phyloP scores from a whole-genome alignment of 2,113 vertebrate species.

The Alligator mississippiensis region DNA sequence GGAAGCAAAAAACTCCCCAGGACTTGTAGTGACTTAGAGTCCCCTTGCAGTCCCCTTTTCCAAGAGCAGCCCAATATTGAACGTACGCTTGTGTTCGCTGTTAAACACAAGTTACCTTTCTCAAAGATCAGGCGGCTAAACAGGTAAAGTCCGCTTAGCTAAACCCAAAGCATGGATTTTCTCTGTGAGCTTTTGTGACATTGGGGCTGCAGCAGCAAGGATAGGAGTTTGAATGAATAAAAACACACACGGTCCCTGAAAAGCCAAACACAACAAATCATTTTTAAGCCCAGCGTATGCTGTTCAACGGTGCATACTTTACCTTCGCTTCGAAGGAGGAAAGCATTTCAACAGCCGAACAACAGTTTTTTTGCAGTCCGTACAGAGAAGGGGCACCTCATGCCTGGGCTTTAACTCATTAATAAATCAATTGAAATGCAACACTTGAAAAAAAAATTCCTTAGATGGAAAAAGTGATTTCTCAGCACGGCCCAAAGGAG shows the following conservation, averaged over 20 bases:
- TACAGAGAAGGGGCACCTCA: slow-evolving; percentile 24
- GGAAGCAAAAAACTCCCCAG: background rate
- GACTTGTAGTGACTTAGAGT: background rate
- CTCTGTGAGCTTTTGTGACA: background rate
- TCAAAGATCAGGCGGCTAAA: background rate
- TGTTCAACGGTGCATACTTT: slow-evolving; percentile 38
- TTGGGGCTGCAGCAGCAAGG: background rate
- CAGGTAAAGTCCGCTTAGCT: background rate
- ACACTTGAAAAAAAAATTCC: slow-evolving; percentile 45
- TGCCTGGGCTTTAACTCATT: slow-evolving; percentile 19
- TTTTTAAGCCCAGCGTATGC: rapidly evolving
- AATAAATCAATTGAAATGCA: slow-evolving; percentile 53
- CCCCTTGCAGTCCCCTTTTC: background rate
- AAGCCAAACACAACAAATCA: slow-evolving; percentile 61
- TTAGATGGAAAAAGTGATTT: slow-evolving; percentile 65
- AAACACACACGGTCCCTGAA: background rate
- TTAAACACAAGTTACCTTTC: background rate
- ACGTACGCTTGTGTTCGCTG: rapidly evolving
- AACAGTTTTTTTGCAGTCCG: slow-evolving; percentile 17
- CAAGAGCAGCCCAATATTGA: background rate
- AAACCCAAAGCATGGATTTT: background rate
- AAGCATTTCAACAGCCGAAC: slow-evolving; percentile 44
- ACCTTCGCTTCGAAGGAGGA: slow-evolving; percentile 6
- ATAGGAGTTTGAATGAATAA: slow-evolving; percentile 21
- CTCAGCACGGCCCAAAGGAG: slow-evolving; percentile 56